Conservation (phyloP, 1,140 invertebrate species). For the Sesamia nonagrioides region DNA sequence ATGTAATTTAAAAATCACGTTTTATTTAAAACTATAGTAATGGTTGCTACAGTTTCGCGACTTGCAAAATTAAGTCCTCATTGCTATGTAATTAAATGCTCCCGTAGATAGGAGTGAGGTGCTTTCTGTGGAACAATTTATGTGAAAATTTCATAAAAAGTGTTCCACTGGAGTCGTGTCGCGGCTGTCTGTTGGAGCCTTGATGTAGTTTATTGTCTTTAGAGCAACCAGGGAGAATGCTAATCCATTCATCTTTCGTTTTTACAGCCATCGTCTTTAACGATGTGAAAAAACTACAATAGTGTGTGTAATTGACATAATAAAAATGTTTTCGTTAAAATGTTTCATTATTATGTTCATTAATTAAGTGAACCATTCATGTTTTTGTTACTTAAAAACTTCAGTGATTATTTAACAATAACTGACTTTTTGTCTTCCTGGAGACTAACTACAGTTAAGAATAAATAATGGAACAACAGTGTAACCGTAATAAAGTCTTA, state of each 20-base stretch:
- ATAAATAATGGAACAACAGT: constrained; percentile 38
- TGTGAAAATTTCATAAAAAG: no score
- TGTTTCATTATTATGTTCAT: constrained; percentile 23
- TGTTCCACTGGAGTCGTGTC: no score
- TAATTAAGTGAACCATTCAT: constrained; percentile 28
- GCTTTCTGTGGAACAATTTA: no score
- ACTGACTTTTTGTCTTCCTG: constrained; percentile 15
- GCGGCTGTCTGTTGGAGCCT: no score
- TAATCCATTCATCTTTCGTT: constrained; percentile 3
- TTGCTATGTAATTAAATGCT: no score
- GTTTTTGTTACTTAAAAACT: constrained; percentile 15
- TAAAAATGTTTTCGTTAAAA: constrained; percentile 39
- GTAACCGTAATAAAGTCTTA: constrained; percentile 7
- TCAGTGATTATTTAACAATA: constrained; percentile 22
- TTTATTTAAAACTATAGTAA: constrained; percentile 14
- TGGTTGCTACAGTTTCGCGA: background rate
- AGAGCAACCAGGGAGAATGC: background rate
- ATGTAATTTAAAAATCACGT: constrained; percentile 38
- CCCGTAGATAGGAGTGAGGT: no score
- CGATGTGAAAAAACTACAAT: constrained; percentile 35
- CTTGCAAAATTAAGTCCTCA: no score
- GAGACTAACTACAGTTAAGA: constrained; percentile 35
- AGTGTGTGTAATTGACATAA: constrained; percentile 23
- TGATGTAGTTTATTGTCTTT: background rate
- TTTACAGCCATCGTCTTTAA: constrained; percentile 1